These are phyloP conservation scores for Diorhabda carinulata DNA, from an alignment of 1,140 invertebrate genomes.

Conservation along the genomic window DNA sequence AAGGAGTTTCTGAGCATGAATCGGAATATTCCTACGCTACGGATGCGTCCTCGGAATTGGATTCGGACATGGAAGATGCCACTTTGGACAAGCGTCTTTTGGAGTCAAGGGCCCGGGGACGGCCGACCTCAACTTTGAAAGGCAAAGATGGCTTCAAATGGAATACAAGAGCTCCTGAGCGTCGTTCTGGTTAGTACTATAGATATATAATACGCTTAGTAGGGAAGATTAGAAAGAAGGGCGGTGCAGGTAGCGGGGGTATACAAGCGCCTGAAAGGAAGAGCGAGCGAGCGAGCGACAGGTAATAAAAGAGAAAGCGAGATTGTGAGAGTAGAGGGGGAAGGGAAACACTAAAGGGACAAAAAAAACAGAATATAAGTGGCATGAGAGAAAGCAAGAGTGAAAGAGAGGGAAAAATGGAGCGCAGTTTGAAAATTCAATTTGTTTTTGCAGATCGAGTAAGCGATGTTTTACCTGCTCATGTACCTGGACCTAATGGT, in stretches of 20 bases:
- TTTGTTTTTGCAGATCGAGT: slow-evolving; percentile 9
- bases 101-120: not conserved
- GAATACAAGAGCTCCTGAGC: slow-evolving; percentile 3
- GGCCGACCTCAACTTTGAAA: slow-evolving; percentile 1
- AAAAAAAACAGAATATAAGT: slow-evolving; percentile 4
- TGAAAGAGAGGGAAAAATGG: not conserved
- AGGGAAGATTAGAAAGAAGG: not conserved
- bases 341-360: too few species aligned
- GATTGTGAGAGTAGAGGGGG: too few species aligned
- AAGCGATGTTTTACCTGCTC: slow-evolving; percentile 10
- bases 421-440: slow-evolving; percentile 5
- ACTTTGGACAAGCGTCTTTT: slow-evolving; percentile 1
- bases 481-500: slow-evolving; percentile 6
- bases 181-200: slow-evolving; percentile 4
- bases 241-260: too few species aligned
- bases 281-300: too few species aligned
- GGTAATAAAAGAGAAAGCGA: too few species aligned
- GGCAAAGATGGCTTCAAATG: slow-evolving; percentile 4
- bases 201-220: slow-evolving; percentile 4
- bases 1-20: slow-evolving; percentile 4
- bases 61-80: slow-evolving; percentile 3
- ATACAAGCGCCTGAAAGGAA: too few species aligned
- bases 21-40: slow-evolving; percentile 1
- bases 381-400: not conserved
- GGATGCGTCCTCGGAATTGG: slow-evolving; percentile 4